Base-by-base conservation (phyloP, 1,140 invertebrate genomes). In the Drosophila fuyamai region DNA sequence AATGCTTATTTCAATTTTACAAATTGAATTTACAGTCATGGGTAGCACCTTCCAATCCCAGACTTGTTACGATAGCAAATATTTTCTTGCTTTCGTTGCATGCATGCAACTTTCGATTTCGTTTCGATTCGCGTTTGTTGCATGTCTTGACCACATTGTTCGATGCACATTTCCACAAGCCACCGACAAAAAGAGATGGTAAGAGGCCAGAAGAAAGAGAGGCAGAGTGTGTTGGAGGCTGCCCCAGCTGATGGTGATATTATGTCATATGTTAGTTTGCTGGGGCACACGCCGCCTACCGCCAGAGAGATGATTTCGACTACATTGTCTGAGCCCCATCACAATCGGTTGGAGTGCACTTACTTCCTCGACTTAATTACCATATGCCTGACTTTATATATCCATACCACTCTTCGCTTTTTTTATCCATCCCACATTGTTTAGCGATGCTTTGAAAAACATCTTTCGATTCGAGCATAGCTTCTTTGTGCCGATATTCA, bases 21-120 rank as follows among this genome's bases (percentile, higher is more conserved):
- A n/a, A n/a, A n/a, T n/a, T n/a, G n/a, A n/a, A n/a, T n/a, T 71
- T 58, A 72, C 18, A 58, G 9, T 13, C 27, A 76, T 78, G 55
- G 43, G n/a, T 10, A 12, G 46, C 18, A 78, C 38, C 32, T 65
- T 66, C 29, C 9, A 51, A 46, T 54, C 50, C 27, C 12, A 74
- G 68, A 71, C 48, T 58, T 77, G 76, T 79, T 79, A 78, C 76
- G 70, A 58, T 67, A 47, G 74, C 72, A 71, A 81, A 80, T 76
- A 75, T 79, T 82, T 68, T 74, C 63, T 72, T 57, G 66, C 51
- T 76, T 58, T 76, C 51, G 65, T 79, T 72, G 67, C 43, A 80
- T 83, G 82, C 82, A 82, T 86, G 83, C 83, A 83, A 86, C 83
- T 86, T 86, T 86, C 83, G 84, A 86, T 86, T 86, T 79, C 74